phyloP scores from a whole-genome alignment of 2,888 invertebrate genomes.

The Bugulina stolonifera region DNA sequence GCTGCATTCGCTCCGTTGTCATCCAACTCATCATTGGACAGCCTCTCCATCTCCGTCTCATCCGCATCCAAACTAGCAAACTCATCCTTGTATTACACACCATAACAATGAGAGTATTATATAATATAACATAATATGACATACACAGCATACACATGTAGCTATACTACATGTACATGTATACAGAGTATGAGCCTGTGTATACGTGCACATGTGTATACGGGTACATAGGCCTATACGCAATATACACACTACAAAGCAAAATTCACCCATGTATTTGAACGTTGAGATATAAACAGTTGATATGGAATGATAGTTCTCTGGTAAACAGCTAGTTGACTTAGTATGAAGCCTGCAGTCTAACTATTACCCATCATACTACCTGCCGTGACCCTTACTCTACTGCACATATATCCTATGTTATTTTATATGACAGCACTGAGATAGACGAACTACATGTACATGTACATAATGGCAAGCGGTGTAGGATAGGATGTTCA shows the following conservation, averaged over 20 bases:
- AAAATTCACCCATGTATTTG: too few relatives aligned
- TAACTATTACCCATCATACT: too few relatives aligned
- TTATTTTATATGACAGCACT: too few relatives aligned
- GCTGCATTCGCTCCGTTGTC: neutral
- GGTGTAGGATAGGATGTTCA: neutral
- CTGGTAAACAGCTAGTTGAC: too few relatives aligned
- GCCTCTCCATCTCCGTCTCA: constrained; percentile 23
- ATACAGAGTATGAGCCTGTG: neutral
- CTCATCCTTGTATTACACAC: constrained; percentile 17
- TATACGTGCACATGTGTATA: neutral
- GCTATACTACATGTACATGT: neutral
- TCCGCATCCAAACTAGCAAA: constrained; percentile 6
- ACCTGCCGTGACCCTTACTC: too few relatives aligned
- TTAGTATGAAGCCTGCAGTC: too few relatives aligned
- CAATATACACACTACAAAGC: too few relatives aligned
- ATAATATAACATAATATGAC: neutral
- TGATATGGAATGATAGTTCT: too few relatives aligned
- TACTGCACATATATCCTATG: too few relatives aligned
- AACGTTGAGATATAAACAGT: too few relatives aligned
- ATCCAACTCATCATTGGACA: constrained; percentile 22
- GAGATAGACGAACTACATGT: too few relatives aligned
- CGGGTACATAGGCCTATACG: neutral
- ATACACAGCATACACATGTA: neutral
- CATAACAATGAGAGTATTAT: neutral
- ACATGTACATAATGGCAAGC: neutral